phyloP scores from a whole-genome alignment of 2,797 vertebrate species.

The Crenuchus spilurus region DNA sequence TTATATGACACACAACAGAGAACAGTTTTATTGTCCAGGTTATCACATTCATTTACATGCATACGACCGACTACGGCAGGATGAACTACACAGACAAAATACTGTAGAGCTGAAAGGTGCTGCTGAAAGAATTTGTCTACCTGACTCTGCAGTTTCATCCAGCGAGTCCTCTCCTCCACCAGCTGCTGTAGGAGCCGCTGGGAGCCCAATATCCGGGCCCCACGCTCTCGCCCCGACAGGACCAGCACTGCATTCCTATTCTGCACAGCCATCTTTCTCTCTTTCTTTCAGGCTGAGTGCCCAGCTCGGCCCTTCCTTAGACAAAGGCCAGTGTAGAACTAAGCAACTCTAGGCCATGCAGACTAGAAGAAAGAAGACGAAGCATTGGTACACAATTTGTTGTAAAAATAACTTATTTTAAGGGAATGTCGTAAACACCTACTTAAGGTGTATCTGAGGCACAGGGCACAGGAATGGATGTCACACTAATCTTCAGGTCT shows the following conservation, averaged over 20 bases:
- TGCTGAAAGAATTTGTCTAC: slow-evolving; percentile 64
- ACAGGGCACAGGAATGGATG: background rate
- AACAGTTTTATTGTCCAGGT: background rate
- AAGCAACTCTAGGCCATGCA: slow-evolving; percentile 80
- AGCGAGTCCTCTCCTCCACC: slow-evolving; percentile 96
- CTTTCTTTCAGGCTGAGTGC: slow-evolving; percentile 71
- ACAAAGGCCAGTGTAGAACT: slow-evolving; percentile 68
- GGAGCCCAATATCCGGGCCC: slow-evolving; percentile 88
- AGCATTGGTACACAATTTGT: background rate
- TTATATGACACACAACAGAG: background rate
- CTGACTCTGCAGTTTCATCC: slow-evolving; percentile 99
- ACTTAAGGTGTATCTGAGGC: background rate
- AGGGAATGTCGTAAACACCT: background rate
- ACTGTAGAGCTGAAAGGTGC: background rate
- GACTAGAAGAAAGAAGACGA: slow-evolving; percentile 71
- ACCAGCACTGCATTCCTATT: slow-evolving; percentile 97
- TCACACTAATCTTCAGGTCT: background rate
- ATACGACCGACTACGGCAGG: background rate
- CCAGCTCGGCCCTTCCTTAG: slow-evolving; percentile 51
- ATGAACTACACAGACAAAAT: background rate
- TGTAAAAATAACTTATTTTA: background rate
- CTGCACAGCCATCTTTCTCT: slow-evolving; percentile 78
- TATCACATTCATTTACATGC: background rate
- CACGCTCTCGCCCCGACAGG: slow-evolving; percentile 90
- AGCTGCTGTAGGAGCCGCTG: slow-evolving; percentile 94